These are phyloP conservation scores for Morbakka virulenta DNA, from an alignment of 30 jellyfish, hydroid and myxozoan species.

Conservation along the genomic window DNA sequence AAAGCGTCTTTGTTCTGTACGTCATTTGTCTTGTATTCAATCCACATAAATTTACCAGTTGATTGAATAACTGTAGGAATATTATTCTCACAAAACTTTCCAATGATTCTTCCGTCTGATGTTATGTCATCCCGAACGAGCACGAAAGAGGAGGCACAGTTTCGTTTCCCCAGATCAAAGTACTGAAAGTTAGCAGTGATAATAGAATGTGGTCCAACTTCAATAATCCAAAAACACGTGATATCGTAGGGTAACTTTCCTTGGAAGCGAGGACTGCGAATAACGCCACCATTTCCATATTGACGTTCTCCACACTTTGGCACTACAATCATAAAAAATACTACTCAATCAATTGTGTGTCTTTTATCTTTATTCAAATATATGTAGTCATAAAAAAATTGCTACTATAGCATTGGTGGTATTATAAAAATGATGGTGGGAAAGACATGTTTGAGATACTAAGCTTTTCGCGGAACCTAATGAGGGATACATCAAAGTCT, in stretches of 20 bases:
- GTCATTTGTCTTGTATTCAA: not conserved
- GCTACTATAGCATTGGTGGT: too few species aligned
- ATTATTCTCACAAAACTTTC: slow-evolving; percentile 37
- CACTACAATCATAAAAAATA: slow-evolving; percentile 19
- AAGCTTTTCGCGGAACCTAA: too few species aligned
- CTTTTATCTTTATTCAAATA: not conserved
- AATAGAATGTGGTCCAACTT: slow-evolving; percentile 44
- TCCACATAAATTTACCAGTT: slow-evolving; percentile 3
- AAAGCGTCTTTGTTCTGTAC: not conserved
- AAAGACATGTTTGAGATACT: too few species aligned
- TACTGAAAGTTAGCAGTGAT: slow-evolving; percentile 11
- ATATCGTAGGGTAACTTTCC: slow-evolving; percentile 15
- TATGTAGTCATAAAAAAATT: not conserved
- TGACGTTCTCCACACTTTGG: slow-evolving; percentile 70
- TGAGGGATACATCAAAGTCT: too few species aligned
- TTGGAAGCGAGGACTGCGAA: slow-evolving; percentile 33
- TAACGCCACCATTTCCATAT: slow-evolving; percentile 48
- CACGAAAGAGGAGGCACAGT: slow-evolving; percentile 36
- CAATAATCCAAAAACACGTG: slow-evolving; percentile 55
- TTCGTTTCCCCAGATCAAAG: not conserved
- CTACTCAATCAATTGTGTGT: too few species aligned
- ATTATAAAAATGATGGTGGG: too few species aligned
- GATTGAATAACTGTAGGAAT: slow-evolving; percentile 8
- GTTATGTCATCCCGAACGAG: slow-evolving; percentile 74
- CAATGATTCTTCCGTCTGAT: slow-evolving; percentile 38